phyloP scores from a whole-genome alignment of 2,113 vertebrate species.

The Anthoscopus minutus region DNA sequence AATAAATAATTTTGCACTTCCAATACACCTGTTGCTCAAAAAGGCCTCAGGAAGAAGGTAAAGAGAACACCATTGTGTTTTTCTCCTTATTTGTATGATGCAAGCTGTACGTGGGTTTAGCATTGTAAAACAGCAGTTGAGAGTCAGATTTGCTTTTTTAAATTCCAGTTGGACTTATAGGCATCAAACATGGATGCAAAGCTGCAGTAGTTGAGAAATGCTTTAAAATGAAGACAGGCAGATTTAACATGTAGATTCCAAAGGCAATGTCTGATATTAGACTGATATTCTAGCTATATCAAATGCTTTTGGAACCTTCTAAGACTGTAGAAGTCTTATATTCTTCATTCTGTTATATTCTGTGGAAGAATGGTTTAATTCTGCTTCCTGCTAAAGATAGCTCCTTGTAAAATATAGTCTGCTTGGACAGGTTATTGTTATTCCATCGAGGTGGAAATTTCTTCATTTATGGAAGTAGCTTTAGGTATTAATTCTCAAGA shows the following conservation, averaged over 20 bases:
- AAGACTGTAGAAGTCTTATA: background rate
- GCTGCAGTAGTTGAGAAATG: background rate
- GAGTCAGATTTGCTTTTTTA: background rate
- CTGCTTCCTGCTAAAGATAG: background rate
- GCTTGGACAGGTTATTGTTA: background rate
- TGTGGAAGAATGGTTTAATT: background rate
- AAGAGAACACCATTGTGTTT: accelerated
- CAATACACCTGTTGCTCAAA: background rate
- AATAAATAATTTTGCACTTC: background rate
- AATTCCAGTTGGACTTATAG: background rate
- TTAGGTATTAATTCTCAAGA: background rate
- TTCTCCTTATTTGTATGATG: background rate
- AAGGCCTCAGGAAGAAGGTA: background rate
- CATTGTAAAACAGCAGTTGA: background rate
- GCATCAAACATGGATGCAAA: background rate
- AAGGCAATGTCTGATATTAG: background rate
- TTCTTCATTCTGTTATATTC: too few species aligned
- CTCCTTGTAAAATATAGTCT: background rate
- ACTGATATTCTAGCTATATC: background rate
- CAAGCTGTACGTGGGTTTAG: background rate
- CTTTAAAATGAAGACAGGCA: background rate
- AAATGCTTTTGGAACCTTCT: background rate
- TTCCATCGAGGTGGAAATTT: background rate
- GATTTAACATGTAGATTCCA: background rate
- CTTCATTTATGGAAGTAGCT: background rate